Evolutionary conservation across 2,888 invertebrate genomes (phyloP).

Genomic region (Phyllotreta cruciferae): DNA sequence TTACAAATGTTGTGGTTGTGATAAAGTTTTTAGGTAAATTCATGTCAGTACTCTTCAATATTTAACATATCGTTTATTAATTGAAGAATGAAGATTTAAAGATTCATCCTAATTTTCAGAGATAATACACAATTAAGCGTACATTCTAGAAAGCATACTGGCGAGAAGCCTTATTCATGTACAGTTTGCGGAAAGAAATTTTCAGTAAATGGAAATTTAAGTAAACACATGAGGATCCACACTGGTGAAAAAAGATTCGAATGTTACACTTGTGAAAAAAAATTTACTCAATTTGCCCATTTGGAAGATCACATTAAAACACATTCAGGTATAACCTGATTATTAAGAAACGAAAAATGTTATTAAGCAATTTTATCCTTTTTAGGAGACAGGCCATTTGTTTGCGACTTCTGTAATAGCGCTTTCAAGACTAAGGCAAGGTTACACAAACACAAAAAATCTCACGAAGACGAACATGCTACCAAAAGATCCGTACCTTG

Average conservation of each 20-base stretch:
- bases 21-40: slow-evolving; percentile 48
- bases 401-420: slow-evolving; percentile 53
- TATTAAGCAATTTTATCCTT: slow-evolving; percentile 11
- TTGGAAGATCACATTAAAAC: slow-evolving; percentile 55
- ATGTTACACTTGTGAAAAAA: slow-evolving; percentile 53
- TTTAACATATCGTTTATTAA: not conserved
- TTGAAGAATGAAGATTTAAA: not conserved
- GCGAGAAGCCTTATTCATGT: slow-evolving; percentile 56
- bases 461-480: slow-evolving; percentile 45
- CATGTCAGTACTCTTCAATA: not conserved
- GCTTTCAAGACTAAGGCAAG: slow-evolving; percentile 54
- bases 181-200: slow-evolving; percentile 52
- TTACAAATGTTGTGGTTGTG: slow-evolving; percentile 53
- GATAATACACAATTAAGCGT: slow-evolving; percentile 55
- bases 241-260: slow-evolving; percentile 53
- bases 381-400: slow-evolving; percentile 51
- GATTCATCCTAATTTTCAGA: slow-evolving; percentile 44
- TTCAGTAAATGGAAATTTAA: slow-evolving; percentile 56
- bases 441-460: slow-evolving; percentile 52
- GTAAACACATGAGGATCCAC: slow-evolving; percentile 55
- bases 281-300: slow-evolving; percentile 56
- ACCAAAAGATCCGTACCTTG: slow-evolving; percentile 49
- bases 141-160: slow-evolving; percentile 54
- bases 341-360: not conserved
- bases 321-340: slow-evolving; percentile 48